Percentiles rank a stretch among this genome's conserved stretches.
Conservation (phyloP, 2,888 invertebrate species). For the Amiota communis region DNA sequence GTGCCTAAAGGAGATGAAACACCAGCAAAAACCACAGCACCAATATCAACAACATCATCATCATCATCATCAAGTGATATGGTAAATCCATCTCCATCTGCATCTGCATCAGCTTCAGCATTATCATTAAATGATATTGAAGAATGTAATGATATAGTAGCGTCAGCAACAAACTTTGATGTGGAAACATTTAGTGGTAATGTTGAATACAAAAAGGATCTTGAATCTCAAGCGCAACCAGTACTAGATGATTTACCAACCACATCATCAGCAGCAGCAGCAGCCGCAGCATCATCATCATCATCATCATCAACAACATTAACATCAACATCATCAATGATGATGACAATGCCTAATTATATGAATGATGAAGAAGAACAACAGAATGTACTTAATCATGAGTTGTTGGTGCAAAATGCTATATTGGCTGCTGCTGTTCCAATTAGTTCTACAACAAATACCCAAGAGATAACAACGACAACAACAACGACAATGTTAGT, state of each 20-base stretch:
- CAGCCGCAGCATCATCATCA: not conserved
- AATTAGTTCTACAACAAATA: not conserved
- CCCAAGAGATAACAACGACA: not conserved
- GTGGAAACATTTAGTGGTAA: not conserved
- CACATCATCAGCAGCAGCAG: not conserved
- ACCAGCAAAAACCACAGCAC: not conserved
- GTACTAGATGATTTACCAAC: slow-evolving; percentile 14
- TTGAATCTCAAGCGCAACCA: slow-evolving; percentile 49
- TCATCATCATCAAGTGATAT: not conserved
- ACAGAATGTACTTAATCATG: slow-evolving; percentile 62
- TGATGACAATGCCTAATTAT: slow-evolving; percentile 15
- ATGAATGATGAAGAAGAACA: slow-evolving; percentile 56
- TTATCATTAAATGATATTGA: not conserved
- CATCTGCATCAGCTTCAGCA: too few relatives aligned
- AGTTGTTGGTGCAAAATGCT: slow-evolving; percentile 39
- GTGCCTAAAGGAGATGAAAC: not conserved
- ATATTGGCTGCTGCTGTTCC: not conserved
- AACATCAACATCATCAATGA: not conserved
- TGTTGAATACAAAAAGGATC: slow-evolving; percentile 41
- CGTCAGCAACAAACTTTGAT: not conserved
- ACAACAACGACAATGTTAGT: slow-evolving; percentile 16
- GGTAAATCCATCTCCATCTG: slow-evolving; percentile 14
- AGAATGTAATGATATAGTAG: too few relatives aligned
- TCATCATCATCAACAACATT: not conserved
- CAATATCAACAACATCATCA: not conserved